Conservation (phyloP, 2,113 vertebrate genomes). For the Otolemur garnettii region DNA sequence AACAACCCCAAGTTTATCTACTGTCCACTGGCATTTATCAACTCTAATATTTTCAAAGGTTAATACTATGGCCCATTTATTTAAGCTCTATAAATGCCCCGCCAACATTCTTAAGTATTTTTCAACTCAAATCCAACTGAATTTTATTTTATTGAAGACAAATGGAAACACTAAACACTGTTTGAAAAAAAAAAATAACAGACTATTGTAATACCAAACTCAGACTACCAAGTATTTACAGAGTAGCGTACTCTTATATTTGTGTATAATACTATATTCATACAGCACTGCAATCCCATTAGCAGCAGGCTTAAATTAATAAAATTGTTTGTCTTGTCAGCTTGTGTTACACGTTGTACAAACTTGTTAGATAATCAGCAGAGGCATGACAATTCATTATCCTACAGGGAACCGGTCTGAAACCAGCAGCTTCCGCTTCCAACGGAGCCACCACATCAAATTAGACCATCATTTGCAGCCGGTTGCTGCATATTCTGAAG, state of each 20-base stretch:
- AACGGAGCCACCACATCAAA: constrained; percentile 70
- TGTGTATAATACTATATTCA: constrained; percentile 48
- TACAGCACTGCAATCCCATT: constrained; percentile 65
- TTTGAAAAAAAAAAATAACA: constrained; percentile 47
- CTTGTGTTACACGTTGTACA: constrained; percentile 72
- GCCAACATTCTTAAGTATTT: not conserved
- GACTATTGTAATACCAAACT: constrained; percentile 45
- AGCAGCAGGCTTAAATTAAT: constrained; percentile 83
- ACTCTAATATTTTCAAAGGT: constrained; percentile 42
- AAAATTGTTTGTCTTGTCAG: constrained; percentile 86
- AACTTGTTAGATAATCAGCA: constrained; percentile 84
- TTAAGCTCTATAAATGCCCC: not conserved
- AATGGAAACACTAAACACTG: constrained; percentile 69
- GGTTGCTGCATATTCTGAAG: constrained; percentile 49
- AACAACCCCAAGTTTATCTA: constrained; percentile 22
- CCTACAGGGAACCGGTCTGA: constrained; percentile 77
- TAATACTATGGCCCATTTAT: not conserved
- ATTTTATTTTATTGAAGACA: constrained; percentile 12
- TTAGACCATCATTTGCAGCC: constrained; percentile 61
- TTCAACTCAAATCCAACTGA: constrained; percentile 56
- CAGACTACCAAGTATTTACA: not conserved
- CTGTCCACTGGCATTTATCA: not conserved
- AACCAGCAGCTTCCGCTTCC: constrained; percentile 75
- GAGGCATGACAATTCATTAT: constrained; percentile 84
- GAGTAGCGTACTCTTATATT: constrained; percentile 15